Base-by-base conservation (phyloP, 2,888 invertebrate species). In the Chirona hameri region DNA sequence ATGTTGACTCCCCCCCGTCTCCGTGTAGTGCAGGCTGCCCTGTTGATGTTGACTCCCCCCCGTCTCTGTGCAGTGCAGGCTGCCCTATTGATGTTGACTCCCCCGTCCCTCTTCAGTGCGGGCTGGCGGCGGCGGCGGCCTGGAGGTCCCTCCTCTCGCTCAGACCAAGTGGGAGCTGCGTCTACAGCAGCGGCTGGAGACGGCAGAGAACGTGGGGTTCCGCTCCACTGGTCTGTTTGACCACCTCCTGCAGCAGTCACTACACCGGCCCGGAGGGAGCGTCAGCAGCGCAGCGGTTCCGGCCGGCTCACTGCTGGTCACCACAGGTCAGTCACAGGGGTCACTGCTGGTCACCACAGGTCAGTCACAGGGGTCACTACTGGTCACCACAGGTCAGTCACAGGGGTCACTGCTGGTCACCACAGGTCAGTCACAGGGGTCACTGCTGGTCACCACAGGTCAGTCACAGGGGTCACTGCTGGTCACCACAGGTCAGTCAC, bases 101-200 rank as follows among this genome's bases (percentile, higher is more conserved):
- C 7, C 48, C 48, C 27, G n/a, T 10, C 65, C 12, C 65, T 69
- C 65, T 84, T 69, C 87, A 93, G 93, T 92, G 76, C 91, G 92
- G 88, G 94, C 93, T 65, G 93, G 93, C 86, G 91, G 92, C 83
- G 90, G 90, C 84, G 91, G 91, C 84, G 89, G 89, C 60, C 83
- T 85, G 48, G 86, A 89, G 39, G 88, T 89, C 84, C 91, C 91
- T 57, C 92, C 91, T 83, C 89, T 97, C 82, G 91, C 91, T 24
- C 93, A 93, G 86, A 93, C 94, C 87, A 98, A 97, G 89, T 97
- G 95, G 93, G 92, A 92, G n/a, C 94, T 96, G 87, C 90, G 91
- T 84, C 93, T 93, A 39, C 89, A 88, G 85, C 92, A 93, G 82
- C 89, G 90, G 81, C 90, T 94, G 0, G 91, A 92, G 85, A 97